Conservation (phyloP, 92 coral and sea anemone species). For the Metridium senile region DNA sequence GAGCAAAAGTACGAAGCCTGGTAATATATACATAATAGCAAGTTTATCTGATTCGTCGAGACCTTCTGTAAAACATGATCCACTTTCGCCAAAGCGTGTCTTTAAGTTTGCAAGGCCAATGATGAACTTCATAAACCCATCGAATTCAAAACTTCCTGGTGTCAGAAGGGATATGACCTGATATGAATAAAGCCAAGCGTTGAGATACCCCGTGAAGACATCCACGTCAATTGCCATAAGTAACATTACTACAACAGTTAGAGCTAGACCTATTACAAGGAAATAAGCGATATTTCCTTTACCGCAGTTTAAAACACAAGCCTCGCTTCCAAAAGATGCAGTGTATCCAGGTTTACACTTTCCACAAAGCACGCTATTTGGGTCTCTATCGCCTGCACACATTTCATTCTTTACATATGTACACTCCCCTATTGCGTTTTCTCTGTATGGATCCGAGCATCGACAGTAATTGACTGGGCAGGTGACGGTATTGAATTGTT, state of each 20-base stretch:
- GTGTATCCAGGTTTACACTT: slow-evolving; percentile 52
- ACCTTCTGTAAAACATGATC: slow-evolving; percentile 76
- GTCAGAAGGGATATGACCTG: slow-evolving; percentile 65
- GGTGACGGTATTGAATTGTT: slow-evolving; percentile 62
- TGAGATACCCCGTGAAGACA: slow-evolving; percentile 82
- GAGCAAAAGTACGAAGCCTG: slow-evolving; percentile 68
- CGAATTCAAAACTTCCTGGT: slow-evolving; percentile 67
- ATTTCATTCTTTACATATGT: slow-evolving; percentile 34
- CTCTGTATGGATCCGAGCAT: slow-evolving; percentile 36
- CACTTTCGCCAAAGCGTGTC: slow-evolving; percentile 53
- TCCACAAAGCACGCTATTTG: slow-evolving; percentile 74
- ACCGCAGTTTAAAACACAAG: slow-evolving; percentile 51
- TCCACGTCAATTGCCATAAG: slow-evolving; percentile 74
- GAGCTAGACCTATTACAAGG: slow-evolving; percentile 38
- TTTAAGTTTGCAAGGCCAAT: slow-evolving; percentile 76
- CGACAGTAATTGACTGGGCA: slow-evolving; percentile 86
- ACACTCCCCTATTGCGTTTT: slow-evolving; percentile 48
- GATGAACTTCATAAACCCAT: slow-evolving; percentile 73
- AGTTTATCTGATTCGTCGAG: slow-evolving; percentile 81
- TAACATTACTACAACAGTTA: slow-evolving; percentile 49
- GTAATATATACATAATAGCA: slow-evolving; percentile 75
- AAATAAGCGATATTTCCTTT: slow-evolving; percentile 56
- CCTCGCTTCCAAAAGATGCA: slow-evolving; percentile 69
- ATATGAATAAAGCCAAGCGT: slow-evolving; percentile 92
- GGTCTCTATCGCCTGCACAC: slow-evolving; percentile 67